Evolutionary conservation across 2,113 vertebrate genomes (phyloP), one percentile per base, ranked within the genome.

Genomic region (Corythoichthys intestinalis): DNA sequence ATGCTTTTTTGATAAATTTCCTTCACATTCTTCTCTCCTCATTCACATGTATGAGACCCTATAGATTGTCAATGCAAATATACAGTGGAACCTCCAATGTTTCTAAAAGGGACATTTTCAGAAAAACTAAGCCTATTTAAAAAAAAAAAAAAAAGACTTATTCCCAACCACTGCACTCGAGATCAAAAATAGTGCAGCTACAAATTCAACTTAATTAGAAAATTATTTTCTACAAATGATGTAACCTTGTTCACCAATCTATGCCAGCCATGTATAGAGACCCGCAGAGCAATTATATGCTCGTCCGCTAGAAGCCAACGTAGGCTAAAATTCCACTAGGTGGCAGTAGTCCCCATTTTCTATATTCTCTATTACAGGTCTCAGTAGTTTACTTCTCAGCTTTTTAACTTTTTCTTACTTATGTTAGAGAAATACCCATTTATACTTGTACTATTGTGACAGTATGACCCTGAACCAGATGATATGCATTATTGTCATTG

Each of bases 51-150:
- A 28, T 13, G 34, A 37, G 56, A 14, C 11, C 5, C 13, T 0
- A 86, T 41, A 74, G 92, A 93, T 92, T 92, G 91, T 92, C 91
- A 77, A 84, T 79, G 91, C 88, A 81, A 85, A 90, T 69, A 76
- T 54, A 69, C 60, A 81, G 69, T 73, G 71, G 78, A 64, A 28
- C n/a, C 28, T 13, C 38, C 41, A 46, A 48, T 44, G n/a, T 20
- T 10, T 3, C 15, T 20, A 63, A 41, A 8, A 13, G 11, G 1
- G 53, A 1, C 53, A 12, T 56, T 56, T 56, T 56, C 8, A 2
- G 4, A 6, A 37, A 37, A 56, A 56, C 7, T 56, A 12, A 8
- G 53, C 3, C 53, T 20, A 9, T 11, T n/a, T n/a, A n/a, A n/a
- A n/a, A n/a, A 52, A n/a, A 52, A 6, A 6, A 15, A 17, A 15